phyloP scores from a whole-genome alignment of 2,888 invertebrate species.

The Epinotia nisella region DNA sequence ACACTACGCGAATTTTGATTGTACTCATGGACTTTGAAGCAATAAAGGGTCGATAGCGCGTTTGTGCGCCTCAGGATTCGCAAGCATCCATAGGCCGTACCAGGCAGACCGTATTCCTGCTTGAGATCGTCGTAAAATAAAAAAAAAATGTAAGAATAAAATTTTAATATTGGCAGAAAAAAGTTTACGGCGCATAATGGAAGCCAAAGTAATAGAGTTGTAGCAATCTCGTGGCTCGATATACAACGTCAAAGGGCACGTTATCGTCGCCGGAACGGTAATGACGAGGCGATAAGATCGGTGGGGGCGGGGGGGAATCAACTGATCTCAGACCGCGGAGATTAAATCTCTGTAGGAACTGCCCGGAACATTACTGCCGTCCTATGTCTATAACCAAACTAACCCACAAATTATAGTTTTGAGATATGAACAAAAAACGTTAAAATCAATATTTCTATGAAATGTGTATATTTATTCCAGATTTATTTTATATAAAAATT shows the following conservation, averaged over 20 bases:
- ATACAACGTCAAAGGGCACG: slow-evolving; percentile 57
- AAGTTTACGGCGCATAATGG: slow-evolving; percentile 54
- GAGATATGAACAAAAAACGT: too few relatives aligned
- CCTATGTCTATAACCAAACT: too few relatives aligned
- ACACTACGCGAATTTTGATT: slow-evolving; percentile 35
- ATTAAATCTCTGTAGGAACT: slow-evolving; percentile 72
- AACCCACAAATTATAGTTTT: too few relatives aligned
- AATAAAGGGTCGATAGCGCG: too few relatives aligned
- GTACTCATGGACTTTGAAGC: too few relatives aligned
- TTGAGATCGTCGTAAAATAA: too few relatives aligned
- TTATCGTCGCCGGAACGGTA: slow-evolving; percentile 67
- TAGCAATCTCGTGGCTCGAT: slow-evolving; percentile 57
- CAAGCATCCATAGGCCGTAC: too few relatives aligned
- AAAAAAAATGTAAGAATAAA: neutral
- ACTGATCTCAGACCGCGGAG: slow-evolving; percentile 66
- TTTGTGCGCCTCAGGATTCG: too few relatives aligned
- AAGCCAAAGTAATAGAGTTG: slow-evolving; percentile 64
- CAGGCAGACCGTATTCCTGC: too few relatives aligned
- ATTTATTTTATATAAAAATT: too few relatives aligned
- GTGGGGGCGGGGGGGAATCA: slow-evolving; percentile 58
- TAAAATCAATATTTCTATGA: too few relatives aligned
- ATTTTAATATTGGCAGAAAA: slow-evolving; percentile 21
- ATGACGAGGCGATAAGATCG: slow-evolving; percentile 63
- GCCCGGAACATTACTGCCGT: slow-evolving; percentile 78
- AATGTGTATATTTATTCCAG: too few relatives aligned